Base-by-base conservation (phyloP, 2,797 vertebrate species). In the Chelon labrosus region DNA sequence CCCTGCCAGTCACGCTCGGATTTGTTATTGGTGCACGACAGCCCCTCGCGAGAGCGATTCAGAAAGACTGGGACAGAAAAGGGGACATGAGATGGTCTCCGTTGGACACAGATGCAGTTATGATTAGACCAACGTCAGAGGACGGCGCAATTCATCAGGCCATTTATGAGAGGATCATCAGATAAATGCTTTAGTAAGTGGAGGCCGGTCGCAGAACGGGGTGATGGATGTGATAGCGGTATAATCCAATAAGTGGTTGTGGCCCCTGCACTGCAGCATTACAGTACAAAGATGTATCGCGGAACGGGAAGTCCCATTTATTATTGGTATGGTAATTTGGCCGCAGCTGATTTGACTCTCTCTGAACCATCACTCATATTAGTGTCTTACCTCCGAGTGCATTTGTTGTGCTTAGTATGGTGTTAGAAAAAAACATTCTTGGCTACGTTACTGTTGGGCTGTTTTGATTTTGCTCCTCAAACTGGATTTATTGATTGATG, bases 161-260 rank as follows among this genome's bases (percentile, higher is more conserved):
- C 82, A 63, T 87, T 91, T 85, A 89, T 88, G 85, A 91, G 79
- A 71, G 77, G 77, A 85, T 90, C 84, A 91, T 87, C 79, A 85
- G 86, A 92, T 91, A 89, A 91, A 89, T 82, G 85, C 78, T 86
- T 83, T 74, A 69, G 80, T 86, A 88, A 90, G 87, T 83, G 70
- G 85, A 79, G 78, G 79, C 66, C 61, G 80, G 84, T 85, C 82
- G 71, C 75, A 73, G 79, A 65, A 71, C 2, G 11, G 50, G 59
- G 73, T 91, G 92, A 91, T 90, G 77, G 79, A 90, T 91, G 82
- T 63, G 85, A 91, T 86, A 82, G 80, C 75, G 60, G 56, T 58
- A 70, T 89, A 84, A 91, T 89, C 86, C 82, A 90, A 85, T 91
- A 89, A 92, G 77, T 79, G 80, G 77, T 79, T 58, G 74, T 84